These are phyloP conservation scores for Agrochola litura DNA, from an alignment of 2,888 invertebrate species.

Conservation along the genomic window DNA sequence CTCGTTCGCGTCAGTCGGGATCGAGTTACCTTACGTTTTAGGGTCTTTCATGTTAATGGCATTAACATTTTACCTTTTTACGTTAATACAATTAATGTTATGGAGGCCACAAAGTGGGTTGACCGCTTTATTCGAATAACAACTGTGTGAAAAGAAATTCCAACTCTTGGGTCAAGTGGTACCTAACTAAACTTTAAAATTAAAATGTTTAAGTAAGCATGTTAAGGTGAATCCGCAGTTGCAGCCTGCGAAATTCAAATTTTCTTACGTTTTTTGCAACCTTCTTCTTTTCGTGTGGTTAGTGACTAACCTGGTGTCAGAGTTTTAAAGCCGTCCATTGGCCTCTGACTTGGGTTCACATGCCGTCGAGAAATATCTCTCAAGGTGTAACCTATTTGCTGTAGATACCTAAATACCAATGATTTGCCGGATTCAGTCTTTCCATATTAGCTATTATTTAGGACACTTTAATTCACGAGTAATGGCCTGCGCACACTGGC, in stretches of 20 bases:
- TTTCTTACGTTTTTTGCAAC: too few species aligned
- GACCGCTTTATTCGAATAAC: conserved; percentile 44
- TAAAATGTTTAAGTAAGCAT: conserved; percentile 10
- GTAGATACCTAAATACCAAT: neutral
- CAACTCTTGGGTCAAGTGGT: neutral
- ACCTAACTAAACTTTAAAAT: neutral
- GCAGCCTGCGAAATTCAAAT: too few species aligned
- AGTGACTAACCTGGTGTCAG: too few species aligned
- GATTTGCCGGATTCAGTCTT: neutral
- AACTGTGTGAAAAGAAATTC: conserved; percentile 21
- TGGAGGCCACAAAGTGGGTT: conserved; percentile 20
- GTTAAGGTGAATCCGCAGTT: too few species aligned
- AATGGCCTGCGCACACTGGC: too few species aligned
- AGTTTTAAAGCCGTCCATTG: too few species aligned
- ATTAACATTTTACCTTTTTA: conserved; percentile 53
- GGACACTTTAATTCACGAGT: too few species aligned
- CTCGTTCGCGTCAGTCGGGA: conserved; percentile 41
- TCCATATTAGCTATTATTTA: neutral
- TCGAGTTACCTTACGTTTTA: conserved; percentile 53
- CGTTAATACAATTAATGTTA: conserved; percentile 42
- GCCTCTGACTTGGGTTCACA: too few species aligned
- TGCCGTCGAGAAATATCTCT: too few species aligned
- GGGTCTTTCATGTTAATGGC: conserved; percentile 52
- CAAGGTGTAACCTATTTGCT: too few species aligned
- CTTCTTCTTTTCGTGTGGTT: too few species aligned